These are phyloP conservation scores for Dicaeum eximium DNA, from an alignment of 2,113 vertebrate genomes.

Conservation along the genomic window DNA sequence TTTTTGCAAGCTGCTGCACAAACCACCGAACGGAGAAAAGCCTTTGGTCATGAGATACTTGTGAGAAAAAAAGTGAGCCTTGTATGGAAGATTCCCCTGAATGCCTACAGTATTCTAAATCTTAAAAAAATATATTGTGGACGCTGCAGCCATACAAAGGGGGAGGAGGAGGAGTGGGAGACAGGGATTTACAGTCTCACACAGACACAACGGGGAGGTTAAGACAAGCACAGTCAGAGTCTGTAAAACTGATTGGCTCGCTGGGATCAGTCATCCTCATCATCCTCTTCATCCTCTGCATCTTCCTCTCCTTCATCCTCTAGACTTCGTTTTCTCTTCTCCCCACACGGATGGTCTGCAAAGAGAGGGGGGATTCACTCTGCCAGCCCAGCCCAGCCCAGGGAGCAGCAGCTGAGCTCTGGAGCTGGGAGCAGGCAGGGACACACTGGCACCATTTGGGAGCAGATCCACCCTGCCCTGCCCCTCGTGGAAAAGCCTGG, in stretches of 20 bases:
- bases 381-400: not conserved
- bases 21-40: slow-evolving; percentile 45
- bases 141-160: slow-evolving; percentile 67
- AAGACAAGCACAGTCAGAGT: slow-evolving; percentile 63
- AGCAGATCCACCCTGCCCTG: not conserved
- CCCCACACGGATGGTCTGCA: slow-evolving; percentile 37
- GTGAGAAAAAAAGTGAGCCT: slow-evolving; percentile 44
- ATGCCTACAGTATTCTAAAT: slow-evolving; percentile 63
- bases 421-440: not conserved
- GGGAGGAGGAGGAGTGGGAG: slow-evolving; percentile 40
- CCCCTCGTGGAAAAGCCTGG: not conserved
- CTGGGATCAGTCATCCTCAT: slow-evolving; percentile 49
- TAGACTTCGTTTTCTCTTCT: slow-evolving; percentile 54
- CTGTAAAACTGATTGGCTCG: slow-evolving; percentile 58
- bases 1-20: slow-evolving; percentile 54
- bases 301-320: slow-evolving; percentile 54
- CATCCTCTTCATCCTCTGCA: slow-evolving; percentile 39
- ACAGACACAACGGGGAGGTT: slow-evolving; percentile 51
- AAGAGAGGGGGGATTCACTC: not conserved
- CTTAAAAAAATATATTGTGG: slow-evolving; percentile 74
- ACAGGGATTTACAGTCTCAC: slow-evolving; percentile 62
- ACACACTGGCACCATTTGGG: not conserved
- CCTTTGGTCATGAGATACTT: slow-evolving; percentile 66
- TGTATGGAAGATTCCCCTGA: slow-evolving; percentile 62
- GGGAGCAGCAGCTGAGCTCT: not conserved